Evolutionary conservation across 2,113 vertebrate species (phyloP).

Genomic region (Grallaria varia): DNA sequence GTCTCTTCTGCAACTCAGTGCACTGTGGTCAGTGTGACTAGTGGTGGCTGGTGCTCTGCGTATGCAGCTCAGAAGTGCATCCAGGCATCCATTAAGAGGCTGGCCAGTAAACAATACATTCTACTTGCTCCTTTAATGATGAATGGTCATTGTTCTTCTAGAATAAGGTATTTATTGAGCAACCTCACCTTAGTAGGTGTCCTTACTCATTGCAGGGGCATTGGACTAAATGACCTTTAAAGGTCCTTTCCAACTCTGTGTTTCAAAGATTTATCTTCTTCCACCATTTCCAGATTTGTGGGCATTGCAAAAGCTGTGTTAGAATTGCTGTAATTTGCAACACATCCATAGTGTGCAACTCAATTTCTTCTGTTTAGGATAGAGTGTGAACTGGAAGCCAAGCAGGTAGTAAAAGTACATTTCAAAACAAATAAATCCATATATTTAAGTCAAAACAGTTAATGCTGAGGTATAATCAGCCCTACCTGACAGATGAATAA

Average conservation of each 20-base stretch:
- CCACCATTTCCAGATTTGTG: neutral
- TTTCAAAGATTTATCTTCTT: neutral
- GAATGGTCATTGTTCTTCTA: neutral
- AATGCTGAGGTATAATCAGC: neutral
- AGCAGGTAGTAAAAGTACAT: neutral
- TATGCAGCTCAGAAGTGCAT: neutral
- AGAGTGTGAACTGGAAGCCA: neutral
- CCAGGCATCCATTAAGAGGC: neutral
- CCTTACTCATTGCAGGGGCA: fast-evolving
- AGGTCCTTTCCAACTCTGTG: neutral
- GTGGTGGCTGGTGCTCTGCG: neutral
- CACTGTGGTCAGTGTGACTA: neutral
- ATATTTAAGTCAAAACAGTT: neutral
- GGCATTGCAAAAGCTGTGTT: neutral
- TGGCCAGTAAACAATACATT: neutral
- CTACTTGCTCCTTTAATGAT: neutral
- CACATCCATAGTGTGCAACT: neutral
- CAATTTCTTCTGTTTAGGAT: neutral
- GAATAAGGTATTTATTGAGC: neutral
- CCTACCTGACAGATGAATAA: neutral
- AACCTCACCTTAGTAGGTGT: neutral
- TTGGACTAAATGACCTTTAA: neutral
- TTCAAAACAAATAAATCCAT: constrained; percentile 13
- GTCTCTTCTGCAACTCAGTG: neutral
- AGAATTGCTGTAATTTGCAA: neutral